Evolutionary conservation across 2,888 invertebrate genomes (phyloP), one percentile per base, ranked within the genome.

Genomic region (Cantharis nigra): DNA sequence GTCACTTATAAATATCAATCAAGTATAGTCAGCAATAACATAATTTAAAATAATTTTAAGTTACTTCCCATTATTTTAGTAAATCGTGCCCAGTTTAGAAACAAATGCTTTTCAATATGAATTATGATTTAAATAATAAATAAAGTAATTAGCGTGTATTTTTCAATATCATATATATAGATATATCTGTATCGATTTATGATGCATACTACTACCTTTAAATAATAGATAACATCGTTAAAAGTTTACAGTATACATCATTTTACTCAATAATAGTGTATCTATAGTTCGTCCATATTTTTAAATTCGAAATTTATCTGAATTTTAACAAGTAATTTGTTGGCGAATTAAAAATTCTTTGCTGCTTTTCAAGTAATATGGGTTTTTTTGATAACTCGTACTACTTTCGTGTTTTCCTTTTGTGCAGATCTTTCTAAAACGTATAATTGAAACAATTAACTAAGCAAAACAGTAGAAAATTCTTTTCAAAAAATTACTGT

Each of bases 91-190:
- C 23, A 23, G 65, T 67, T 49, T 13, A 67, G 23, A 67, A n/a
- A 30, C 14, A 49, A 20, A 14, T 23, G 69, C 69, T 69, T 70
- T 73, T 33, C 63, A 62, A 16, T 69, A 73, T 69, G 28, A 28
- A 73, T 73, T 73, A 23, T 30, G 26, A 9, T 28, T 26, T 73
- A 49, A 73, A 73, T 73, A 62, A 73, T 69, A 69, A 69, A 73
- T 69, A 16, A 69, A 14, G 14, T 49, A 69, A 69, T 73, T 49
- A 26, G 69, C n/a, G 13, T 62, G 71, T 70, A 70, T 74, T 71
- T 67, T 67, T 67, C 26, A 67, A 67, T 26, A 67, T 67, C 26
- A 20, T 64, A 64, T n/a, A 49, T 3, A 20, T 20, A 16, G 1
- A 16, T 16, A 20, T 49, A 49, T 49, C 49, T 23, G n/a, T 67